Base-by-base conservation (phyloP, 2,888 invertebrate species). In the Conistra vaccinii region DNA sequence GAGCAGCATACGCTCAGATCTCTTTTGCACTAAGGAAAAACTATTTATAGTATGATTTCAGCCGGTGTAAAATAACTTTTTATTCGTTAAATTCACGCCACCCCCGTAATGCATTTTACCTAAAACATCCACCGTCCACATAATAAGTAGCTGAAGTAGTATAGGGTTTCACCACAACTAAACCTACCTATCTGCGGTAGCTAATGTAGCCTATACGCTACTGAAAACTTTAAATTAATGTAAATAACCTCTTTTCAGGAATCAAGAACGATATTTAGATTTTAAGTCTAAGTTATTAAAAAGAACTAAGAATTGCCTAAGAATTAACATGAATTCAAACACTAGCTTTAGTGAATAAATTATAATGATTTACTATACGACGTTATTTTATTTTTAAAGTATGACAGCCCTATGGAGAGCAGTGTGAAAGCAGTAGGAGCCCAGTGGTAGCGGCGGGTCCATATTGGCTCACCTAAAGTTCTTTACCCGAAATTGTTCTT, bases 201-300 rank as follows among this genome's bases (percentile, higher is more conserved):
- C 6, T 23, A 42, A 23, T 42, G 3, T n/a, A 42, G 10, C 39
- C 14, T 39, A 17, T 10, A 45, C 32, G 0, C 26, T 53, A 32
- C 1, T 17, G 3, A 9, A 20, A 35, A 53, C n/a, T 29, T 23
- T 5, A 29, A 29, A 20, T 3, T 5, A 29, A 45, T n/a, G 6
- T 35, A 26, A 32, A 17, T 17, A 32, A 14, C 1, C 32, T 62
- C 9, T 63, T 81, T 81, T 45, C 81, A 81, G 84, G 32, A 45
- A 48, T 48, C 60, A 67, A 60, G 26, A 29, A 53, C 63, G 14
- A 32, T 39, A 68, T 35, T 62, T 75, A 75, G 69, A 67, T 68
- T 65, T 35, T 68, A 73, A 53, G 62, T 35, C 53, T 58, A 70
- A 79, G 42, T 65, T 45, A 69, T 69, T 67, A 14, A 14, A 83